These are phyloP conservation scores for Laticauda laticaudata DNA, from an alignment of 2,113 vertebrate species.

Conservation along the genomic window DNA sequence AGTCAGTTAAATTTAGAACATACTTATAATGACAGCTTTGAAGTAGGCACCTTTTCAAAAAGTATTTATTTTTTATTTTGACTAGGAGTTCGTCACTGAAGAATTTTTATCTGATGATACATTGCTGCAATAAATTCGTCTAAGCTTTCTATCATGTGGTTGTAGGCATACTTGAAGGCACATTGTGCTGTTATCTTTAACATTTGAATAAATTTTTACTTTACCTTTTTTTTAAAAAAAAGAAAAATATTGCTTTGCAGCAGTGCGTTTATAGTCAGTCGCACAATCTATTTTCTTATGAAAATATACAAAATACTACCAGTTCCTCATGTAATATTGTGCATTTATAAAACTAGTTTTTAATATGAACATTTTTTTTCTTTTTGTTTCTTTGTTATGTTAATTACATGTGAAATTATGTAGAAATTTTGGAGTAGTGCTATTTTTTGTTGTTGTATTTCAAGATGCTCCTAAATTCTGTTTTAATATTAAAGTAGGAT, in stretches of 20 bases:
- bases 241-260: constrained; percentile 74
- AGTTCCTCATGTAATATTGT: constrained; percentile 85
- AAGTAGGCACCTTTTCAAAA: constrained; percentile 71
- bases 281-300: constrained; percentile 89
- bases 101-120: constrained; percentile 64
- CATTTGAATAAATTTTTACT: constrained; percentile 64
- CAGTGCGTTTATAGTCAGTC: constrained; percentile 80
- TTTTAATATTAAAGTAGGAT: constrained; percentile 63
- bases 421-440: constrained; percentile 72
- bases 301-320: constrained; percentile 75
- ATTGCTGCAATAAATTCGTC: constrained; percentile 67
- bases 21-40: constrained; percentile 68
- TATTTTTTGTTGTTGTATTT: constrained; percentile 70
- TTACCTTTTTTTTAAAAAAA: constrained; percentile 65
- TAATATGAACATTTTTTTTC: constrained; percentile 72
- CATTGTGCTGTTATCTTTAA: constrained; percentile 60
- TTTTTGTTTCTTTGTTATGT: constrained; percentile 29
- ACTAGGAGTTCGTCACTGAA: constrained; percentile 72
- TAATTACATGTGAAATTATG: constrained; percentile 78
- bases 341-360: constrained; percentile 93
- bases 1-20: constrained; percentile 69
- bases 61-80: constrained; percentile 75
- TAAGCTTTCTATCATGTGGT: constrained; percentile 48
- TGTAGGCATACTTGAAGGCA: constrained; percentile 62
- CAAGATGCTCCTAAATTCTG: constrained; percentile 72